Evolutionary conservation across 2,113 vertebrate genomes (phyloP), one percentile per base, ranked within the genome.

Genomic region (Heptranchias perlo): DNA sequence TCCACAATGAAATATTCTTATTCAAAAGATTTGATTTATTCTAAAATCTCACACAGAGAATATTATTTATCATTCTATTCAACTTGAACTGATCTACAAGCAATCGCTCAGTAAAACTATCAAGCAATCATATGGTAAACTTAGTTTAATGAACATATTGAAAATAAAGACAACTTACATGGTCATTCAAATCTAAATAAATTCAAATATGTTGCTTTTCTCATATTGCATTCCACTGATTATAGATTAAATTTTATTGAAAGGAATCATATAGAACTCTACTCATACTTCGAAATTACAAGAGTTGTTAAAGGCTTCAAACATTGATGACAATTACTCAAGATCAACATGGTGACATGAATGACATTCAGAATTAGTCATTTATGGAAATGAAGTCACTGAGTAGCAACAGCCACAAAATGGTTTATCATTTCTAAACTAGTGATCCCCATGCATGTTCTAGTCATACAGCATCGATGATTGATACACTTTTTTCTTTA

Each of bases 121-220:
- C 49, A 87, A 25, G 47, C 47, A 73, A 73, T 11, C 8, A 89
- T 89, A 89, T 87, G n/a, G n/a, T 39, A 64, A 93, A 62, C 58
- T 73, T 73, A 64, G n/a, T 44, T 93, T 93, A 94, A 93, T 93
- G n/a, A 18, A 93, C 62, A 64, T 94, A 65, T 61, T 47, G n/a
- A 62, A 39, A 65, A 47, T 44, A 62, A 52, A 58, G 44, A 47
- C 23, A 49, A 8, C 44, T 44, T 8, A 47, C 44, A 86, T 86
- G 47, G 39, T 49, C 44, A 86, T 86, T 47, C 82, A 86, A 86
- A 25, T 49, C 44, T 49, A 49, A 86, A 49, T n/a, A 64, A 93
- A 93, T 62, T 23, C 84, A 58, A 65, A 93, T 65, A 64, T 65
- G 14, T 94, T 73, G 25, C 69, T 73, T 73, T 73, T 65, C 25